Evolutionary conservation across 2,113 vertebrate genomes (phyloP), one percentile per base, ranked within the genome.

Genomic region (Saccopteryx leptura): DNA sequence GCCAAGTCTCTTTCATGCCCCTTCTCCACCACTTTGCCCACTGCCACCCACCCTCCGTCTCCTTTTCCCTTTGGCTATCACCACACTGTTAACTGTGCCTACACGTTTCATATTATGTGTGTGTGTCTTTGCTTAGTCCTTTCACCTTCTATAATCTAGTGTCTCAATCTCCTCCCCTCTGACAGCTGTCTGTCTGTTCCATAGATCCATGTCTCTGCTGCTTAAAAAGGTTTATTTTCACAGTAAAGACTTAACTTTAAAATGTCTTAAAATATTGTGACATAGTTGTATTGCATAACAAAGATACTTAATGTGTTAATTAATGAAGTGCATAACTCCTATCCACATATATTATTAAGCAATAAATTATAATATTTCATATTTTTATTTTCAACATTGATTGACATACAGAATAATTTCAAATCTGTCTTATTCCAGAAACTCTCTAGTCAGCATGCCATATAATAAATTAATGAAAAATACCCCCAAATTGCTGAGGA

Each of bases 341-440:
- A 82, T 66, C 11, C 21, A 85, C 0, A 50, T 78, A 31, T 9
- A 68, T 17, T 10, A 92, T 78, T 78, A 84, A 26, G 15, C 46
- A 82, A 94, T 63, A 63, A 80, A 80, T 52, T 61, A 91, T 6
- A 75, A 46, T 54, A 86, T 61, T 82, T 17, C 19, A 48, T 46
- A 61, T 82, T 65, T 91, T 86, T 66, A 60, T 60, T 92, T 93
- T 85, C 28, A 85, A 56, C 26, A 81, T 12, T 76, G 63, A 58
- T 19, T 21, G 14, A 79, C 63, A 88, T 15, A 10, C 1, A 88
- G 31, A 10, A 60, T 18, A n/a, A 78, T 74, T 60, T 90, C 1
- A 92, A 75, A 83, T 72, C 61, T 84, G 15, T 52, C 12, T 48
- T 81, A 84, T 81, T 89, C 66, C 5, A 69, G 66, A 86, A 84